Conservation (phyloP, 1,140 invertebrate species). For the Saxidomus purpurata region DNA sequence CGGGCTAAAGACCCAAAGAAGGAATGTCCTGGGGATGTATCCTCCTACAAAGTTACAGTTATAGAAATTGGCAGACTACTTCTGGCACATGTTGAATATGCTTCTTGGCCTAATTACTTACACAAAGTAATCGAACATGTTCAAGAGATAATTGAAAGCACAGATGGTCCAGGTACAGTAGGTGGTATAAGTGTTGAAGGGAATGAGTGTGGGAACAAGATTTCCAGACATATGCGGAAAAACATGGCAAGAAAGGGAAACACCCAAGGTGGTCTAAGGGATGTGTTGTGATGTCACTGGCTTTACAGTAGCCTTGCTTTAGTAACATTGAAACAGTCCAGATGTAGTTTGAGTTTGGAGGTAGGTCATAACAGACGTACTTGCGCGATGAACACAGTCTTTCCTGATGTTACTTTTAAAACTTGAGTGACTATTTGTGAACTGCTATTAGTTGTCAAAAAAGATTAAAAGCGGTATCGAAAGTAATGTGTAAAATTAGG, state of each 20-base stretch:
- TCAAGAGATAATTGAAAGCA: not conserved
- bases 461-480: no score
- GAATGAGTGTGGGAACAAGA: conserved; percentile 18
- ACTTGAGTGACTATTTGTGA: no score
- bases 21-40: not conserved
- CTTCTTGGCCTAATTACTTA: conserved; percentile 4
- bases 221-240: conserved; percentile 14
- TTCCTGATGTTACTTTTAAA: no score
- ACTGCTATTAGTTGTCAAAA: no score
- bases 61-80: not conserved
- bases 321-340: not conserved
- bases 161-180: not conserved
- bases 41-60: not conserved
- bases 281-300: conserved; percentile 15
- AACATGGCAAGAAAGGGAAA: conserved; percentile 11
- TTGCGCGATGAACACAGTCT: not conserved
- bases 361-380: not conserved
- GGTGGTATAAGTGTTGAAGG: not conserved
- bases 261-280: conserved; percentile 10
- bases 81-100: not conserved
- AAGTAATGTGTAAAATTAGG: no score
- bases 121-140: conserved; percentile 10
- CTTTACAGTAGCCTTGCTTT: conserved; percentile 27
- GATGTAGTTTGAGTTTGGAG: conserved; percentile 1
- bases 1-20: not conserved